Conservation (phyloP, 1,140 invertebrate genomes). For the Oreohelix idahoensis region DNA sequence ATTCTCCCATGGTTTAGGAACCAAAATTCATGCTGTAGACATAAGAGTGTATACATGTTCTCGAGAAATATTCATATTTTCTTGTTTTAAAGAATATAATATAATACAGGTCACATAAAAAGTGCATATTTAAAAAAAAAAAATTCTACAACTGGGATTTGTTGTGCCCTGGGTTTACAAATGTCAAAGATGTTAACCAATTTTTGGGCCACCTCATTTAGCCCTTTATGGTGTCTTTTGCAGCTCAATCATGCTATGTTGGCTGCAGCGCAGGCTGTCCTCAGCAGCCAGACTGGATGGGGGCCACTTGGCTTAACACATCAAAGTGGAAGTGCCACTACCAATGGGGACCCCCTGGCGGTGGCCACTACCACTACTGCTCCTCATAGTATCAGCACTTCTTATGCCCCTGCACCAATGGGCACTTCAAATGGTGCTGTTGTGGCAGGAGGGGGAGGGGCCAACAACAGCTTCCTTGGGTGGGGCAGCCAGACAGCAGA, state of each 20-base stretch:
- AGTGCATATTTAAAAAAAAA: no score
- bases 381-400: conserved; percentile 24
- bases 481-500: conserved; percentile 37
- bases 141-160: no score
- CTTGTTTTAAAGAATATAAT: no score
- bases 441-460: conserved; percentile 17
- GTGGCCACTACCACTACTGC: conserved; percentile 34
- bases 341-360: conserved; percentile 39
- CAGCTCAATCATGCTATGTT: conserved; percentile 66
- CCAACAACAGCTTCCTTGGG: conserved; percentile 40
- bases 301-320: conserved; percentile 57
- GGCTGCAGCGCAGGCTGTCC: conserved; percentile 67
- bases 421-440: conserved; percentile 32
- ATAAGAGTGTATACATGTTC: no score
- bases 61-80: no score
- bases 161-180: no score
- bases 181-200: no score
- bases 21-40: no score
- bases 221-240: not conserved
- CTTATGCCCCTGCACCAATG: conserved; percentile 29
- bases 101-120: no score
- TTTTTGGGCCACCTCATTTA: no score
- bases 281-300: conserved; percentile 63
- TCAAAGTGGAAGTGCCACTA: conserved; percentile 47
- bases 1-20: no score